Evolutionary conservation across 2,888 invertebrate species (phyloP).

Genomic region (Cremastobaeus sp.): DNA sequence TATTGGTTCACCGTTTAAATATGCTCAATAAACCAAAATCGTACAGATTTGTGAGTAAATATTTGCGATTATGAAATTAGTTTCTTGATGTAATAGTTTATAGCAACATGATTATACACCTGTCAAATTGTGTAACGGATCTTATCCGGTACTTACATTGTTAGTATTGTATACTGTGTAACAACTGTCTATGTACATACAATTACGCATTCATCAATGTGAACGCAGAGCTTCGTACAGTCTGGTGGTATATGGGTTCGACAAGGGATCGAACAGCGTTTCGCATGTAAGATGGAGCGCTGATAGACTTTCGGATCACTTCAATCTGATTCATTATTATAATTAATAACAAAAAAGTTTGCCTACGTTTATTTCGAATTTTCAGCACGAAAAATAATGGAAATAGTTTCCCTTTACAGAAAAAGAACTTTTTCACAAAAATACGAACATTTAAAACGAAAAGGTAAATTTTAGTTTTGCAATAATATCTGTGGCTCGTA

Average conservation of each 20-base stretch:
- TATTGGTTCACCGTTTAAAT: no score
- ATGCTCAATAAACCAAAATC: no score
- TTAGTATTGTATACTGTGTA: conserved; percentile 28
- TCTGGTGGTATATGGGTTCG: conserved; percentile 3
- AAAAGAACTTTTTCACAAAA: no score
- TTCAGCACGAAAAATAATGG: no score
- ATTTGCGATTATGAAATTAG: conserved; percentile 29
- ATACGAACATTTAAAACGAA: no score
- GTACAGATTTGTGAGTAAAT: conserved; percentile 19
- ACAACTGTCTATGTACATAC: conserved; percentile 32
- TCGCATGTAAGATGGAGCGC: conserved; percentile 28
- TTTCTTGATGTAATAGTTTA: conserved; percentile 32
- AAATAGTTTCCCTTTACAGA: no score
- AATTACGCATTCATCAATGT: conserved; percentile 44
- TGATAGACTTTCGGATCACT: conserved; percentile 5
- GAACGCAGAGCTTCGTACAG: conserved; percentile 29
- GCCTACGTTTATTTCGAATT: neutral
- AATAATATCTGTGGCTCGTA: no score
- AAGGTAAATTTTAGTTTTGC: no score
- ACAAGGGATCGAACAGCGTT: conserved; percentile 30
- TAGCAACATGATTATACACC: conserved; percentile 27
- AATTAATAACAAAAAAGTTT: neutral
- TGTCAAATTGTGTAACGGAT: conserved; percentile 55
- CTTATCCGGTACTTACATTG: conserved; percentile 47
- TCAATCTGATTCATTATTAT: no score